phyloP scores from a whole-genome alignment of 1,140 invertebrate genomes.

The Triops longicaudatus region DNA sequence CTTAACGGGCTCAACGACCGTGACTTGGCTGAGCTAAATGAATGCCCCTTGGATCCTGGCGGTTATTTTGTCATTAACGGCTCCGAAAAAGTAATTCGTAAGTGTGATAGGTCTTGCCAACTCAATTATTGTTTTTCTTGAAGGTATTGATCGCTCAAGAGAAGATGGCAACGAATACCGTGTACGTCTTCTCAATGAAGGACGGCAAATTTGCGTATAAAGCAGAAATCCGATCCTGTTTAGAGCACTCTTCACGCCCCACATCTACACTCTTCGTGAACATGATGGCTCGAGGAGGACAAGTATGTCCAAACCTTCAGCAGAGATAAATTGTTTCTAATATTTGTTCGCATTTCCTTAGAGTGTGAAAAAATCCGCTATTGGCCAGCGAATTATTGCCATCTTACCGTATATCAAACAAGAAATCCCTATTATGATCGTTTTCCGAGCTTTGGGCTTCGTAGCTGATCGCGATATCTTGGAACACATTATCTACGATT shows the following conservation, averaged over 20 bases:
- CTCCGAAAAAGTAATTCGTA: conserved; percentile 69
- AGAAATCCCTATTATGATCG: conserved; percentile 99
- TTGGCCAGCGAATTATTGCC: conserved; percentile 95
- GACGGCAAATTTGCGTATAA: conserved; percentile 96
- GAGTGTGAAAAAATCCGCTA: conserved; percentile 91
- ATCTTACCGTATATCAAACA: conserved; percentile 98
- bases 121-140: conserved; percentile 26
- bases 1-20: conserved; percentile 88
- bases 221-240: conserved; percentile 89
- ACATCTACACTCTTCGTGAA: conserved; percentile 98
- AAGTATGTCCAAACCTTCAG: conserved; percentile 40
- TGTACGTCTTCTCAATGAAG: conserved; percentile 99
- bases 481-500: conserved; percentile 98
- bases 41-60: conserved; percentile 96
- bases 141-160: conserved; percentile 91
- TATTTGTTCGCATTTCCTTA: conserved; percentile 39
- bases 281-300: conserved; percentile 94
- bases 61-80: conserved; percentile 96
- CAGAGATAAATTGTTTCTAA: conserved; percentile 24
- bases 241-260: conserved; percentile 86
- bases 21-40: conserved; percentile 97
- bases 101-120: not conserved
- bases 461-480: conserved; percentile 97
- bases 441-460: conserved; percentile 92
- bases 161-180: conserved; percentile 99